Evolutionary conservation across 2,113 vertebrate species (phyloP).

Genomic region (Odontophorus gujanensis): DNA sequence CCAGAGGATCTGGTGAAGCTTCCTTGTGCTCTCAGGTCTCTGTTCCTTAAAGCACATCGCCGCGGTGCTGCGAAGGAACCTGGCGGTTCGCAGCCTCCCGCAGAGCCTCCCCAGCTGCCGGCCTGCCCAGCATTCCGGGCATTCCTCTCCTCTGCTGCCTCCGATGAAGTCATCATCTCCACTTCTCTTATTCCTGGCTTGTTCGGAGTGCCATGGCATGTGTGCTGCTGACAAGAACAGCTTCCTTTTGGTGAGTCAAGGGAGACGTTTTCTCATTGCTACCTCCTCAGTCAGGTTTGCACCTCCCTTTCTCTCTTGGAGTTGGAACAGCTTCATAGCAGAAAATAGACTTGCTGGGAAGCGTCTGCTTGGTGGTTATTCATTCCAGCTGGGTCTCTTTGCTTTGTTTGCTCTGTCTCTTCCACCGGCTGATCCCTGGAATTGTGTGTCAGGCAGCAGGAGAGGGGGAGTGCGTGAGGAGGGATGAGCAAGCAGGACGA

Average conservation of each 20-base stretch:
- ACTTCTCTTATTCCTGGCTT: neutral
- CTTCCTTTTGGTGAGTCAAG: constrained; percentile 67
- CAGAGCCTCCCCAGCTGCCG: neutral
- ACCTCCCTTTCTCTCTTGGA: neutral
- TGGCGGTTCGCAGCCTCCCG: neutral
- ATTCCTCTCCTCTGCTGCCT: neutral
- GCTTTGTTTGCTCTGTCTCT: neutral
- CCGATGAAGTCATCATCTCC: constrained; percentile 66
- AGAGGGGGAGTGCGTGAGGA: neutral
- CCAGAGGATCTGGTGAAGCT: neutral
- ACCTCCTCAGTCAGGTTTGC: neutral
- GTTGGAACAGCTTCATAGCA: neutral
- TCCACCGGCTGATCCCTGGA: neutral
- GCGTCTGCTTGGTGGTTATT: neutral
- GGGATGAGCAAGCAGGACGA: neutral
- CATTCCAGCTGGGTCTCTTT: neutral
- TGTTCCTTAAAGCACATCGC: neutral
- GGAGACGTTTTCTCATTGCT: neutral
- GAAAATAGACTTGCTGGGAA: neutral
- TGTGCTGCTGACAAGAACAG: constrained; percentile 6
- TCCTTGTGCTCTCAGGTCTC: neutral
- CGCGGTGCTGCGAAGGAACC: neutral
- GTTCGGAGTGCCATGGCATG: constrained; percentile 56
- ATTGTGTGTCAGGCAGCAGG: neutral
- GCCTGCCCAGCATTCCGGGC: constrained; percentile 30